Conservation (phyloP, 2,113 vertebrate species). For the Odontophorus gujanensis region DNA sequence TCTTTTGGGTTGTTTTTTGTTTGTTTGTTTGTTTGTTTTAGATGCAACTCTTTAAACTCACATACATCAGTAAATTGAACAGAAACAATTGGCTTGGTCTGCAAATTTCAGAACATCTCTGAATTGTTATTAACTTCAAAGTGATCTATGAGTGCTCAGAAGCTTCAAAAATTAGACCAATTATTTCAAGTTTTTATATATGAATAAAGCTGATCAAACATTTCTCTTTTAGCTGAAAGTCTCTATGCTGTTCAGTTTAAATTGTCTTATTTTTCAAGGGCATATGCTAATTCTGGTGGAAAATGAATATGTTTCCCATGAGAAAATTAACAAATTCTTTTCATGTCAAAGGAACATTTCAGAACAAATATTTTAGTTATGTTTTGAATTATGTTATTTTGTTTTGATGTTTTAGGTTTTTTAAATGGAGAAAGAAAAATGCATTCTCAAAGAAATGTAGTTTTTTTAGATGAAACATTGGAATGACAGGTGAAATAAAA, state of each 20-base stretch:
- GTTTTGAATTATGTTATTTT: constrained; percentile 68
- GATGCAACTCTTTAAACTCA: not conserved
- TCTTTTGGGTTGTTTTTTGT: not conserved
- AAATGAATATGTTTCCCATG: constrained; percentile 13
- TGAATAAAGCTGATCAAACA: constrained; percentile 56
- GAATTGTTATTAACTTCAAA: constrained; percentile 58
- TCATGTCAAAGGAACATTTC: constrained; percentile 67
- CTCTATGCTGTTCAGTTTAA: constrained; percentile 1
- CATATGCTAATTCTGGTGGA: constrained; percentile 34
- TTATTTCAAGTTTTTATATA: constrained; percentile 49
- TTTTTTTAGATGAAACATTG: not conserved
- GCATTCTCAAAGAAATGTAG: not conserved
- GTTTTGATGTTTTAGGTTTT: constrained; percentile 44
- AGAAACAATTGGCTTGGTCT: constrained; percentile 13
- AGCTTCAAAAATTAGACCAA: constrained; percentile 48
- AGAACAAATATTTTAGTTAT: constrained; percentile 70
- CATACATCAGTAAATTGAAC: not conserved
- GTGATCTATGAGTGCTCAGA: not conserved
- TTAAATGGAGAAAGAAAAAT: not conserved
- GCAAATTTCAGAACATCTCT: constrained; percentile 32
- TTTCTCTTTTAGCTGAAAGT: constrained; percentile 48
- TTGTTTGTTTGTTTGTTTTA: not conserved
- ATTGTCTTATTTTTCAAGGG: not conserved
- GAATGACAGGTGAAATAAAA: not conserved
- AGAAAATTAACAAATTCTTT: constrained; percentile 64